A percentile compares a stretch with the other conserved stretches of the same genome.
These are phyloP conservation scores for Sinella curviseta DNA, from an alignment of 1,140 invertebrate genomes.

Conservation along the genomic window DNA sequence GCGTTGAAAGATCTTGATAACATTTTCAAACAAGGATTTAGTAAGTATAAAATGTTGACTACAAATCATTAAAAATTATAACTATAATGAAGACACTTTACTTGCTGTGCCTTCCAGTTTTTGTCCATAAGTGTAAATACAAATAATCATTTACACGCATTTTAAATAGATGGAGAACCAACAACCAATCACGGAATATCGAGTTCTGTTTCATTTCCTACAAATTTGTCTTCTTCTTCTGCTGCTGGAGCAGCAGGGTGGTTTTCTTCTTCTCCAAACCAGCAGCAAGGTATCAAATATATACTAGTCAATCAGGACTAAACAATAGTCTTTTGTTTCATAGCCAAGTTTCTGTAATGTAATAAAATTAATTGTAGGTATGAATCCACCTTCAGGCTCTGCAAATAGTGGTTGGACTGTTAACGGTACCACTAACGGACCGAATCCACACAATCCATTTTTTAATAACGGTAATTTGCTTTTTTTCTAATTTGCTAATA, in stretches of 20 bases:
- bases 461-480: slow-evolving; percentile 22
- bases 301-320: neutral
- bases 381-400: neutral
- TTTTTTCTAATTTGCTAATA: neutral
- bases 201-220: slow-evolving; percentile 46
- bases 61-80: neutral
- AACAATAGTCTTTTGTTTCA: neutral
- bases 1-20: slow-evolving; percentile 77
- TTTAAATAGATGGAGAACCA: slow-evolving; percentile 33
- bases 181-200: slow-evolving; percentile 31
- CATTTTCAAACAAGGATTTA: slow-evolving; percentile 59
- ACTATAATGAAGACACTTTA: neutral
- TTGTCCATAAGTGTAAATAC: too few species aligned
- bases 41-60: slow-evolving; percentile 34
- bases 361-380: neutral
- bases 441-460: slow-evolving; percentile 41
- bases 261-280: slow-evolving; percentile 45
- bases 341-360: too few species aligned
- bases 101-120: neutral
- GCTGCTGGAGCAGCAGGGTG: slow-evolving; percentile 23
- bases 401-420: slow-evolving; percentile 29
- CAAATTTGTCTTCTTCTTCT: slow-evolving; percentile 43
- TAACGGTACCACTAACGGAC: slow-evolving; percentile 10
- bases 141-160: too few species aligned
- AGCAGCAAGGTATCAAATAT: slow-evolving; percentile 11